Conservation (phyloP, 2,888 invertebrate genomes). For the Oasisia sp. region DNA sequence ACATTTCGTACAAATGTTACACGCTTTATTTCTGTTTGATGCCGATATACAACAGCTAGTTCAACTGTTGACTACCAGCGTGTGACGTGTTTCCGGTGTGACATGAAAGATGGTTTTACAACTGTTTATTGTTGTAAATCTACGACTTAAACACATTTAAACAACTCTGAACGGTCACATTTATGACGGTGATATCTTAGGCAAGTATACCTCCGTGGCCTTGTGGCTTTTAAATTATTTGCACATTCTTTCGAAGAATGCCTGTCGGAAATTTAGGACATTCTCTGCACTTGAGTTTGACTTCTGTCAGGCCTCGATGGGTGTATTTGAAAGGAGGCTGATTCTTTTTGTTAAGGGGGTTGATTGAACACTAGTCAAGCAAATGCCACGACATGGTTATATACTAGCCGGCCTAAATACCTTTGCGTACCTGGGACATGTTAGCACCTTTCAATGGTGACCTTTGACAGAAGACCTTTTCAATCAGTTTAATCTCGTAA, state of each 20-base stretch:
- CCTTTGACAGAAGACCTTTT: background rate
- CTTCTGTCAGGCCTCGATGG: background rate
- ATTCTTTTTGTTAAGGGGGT: background rate
- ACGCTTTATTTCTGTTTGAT: background rate
- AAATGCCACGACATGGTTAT: background rate
- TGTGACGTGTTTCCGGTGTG: background rate
- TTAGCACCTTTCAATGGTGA: background rate
- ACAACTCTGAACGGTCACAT: background rate
- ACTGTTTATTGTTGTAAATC: background rate
- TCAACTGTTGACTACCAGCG: background rate
- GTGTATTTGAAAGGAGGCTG: background rate
- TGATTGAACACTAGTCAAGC: background rate
- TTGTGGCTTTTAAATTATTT: background rate
- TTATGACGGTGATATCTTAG: background rate
- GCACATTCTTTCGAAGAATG: constrained; percentile 17
- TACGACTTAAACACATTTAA: background rate
- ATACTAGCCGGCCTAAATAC: background rate
- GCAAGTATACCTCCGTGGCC: background rate
- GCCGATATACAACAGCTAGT: background rate
- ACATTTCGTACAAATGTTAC: background rate
- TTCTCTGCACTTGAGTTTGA: background rate
- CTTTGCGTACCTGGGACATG: background rate
- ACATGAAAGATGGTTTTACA: background rate
- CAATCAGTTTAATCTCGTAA: background rate
- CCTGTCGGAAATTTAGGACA: background rate